Percentiles rank a stretch among this genome's conserved stretches.
These are phyloP conservation scores for Parnassius apollo DNA, from an alignment of 2,888 invertebrate genomes.

Conservation along the genomic window DNA sequence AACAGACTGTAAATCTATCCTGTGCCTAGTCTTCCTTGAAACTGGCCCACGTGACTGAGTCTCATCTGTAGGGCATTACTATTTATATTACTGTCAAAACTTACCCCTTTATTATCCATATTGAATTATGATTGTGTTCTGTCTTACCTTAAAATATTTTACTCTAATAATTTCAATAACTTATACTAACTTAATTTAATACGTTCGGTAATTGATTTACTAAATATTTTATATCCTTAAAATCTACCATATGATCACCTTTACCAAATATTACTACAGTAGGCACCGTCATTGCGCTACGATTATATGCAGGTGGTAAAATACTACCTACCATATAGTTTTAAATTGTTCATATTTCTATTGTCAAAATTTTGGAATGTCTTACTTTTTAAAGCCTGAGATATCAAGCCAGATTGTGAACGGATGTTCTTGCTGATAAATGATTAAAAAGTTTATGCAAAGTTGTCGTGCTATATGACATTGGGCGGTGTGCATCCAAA, in stretches of 20 bases:
- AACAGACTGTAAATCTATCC: too few relatives aligned
- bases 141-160: slow-evolving; percentile 41
- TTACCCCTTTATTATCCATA: too few relatives aligned
- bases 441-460: slow-evolving; percentile 47
- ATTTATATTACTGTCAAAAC: too few relatives aligned
- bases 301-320: slow-evolving; percentile 51
- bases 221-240: slow-evolving; percentile 78
- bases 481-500: slow-evolving; percentile 50
- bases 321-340: slow-evolving; percentile 48
- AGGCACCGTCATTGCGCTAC: slow-evolving; percentile 50
- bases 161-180: slow-evolving; percentile 78
- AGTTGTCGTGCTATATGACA: slow-evolving; percentile 50
- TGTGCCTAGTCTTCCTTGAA: too few relatives aligned
- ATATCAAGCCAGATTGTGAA: slow-evolving; percentile 55
- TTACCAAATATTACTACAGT: slow-evolving; percentile 53
- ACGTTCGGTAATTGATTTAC: slow-evolving; percentile 77
- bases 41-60: too few relatives aligned
- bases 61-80: too few relatives aligned
- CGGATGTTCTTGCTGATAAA: slow-evolving; percentile 57
- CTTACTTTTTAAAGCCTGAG: slow-evolving; percentile 47
- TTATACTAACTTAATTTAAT: too few relatives aligned
- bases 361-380: slow-evolving; percentile 58
- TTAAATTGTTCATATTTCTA: slow-evolving; percentile 47
- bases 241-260: slow-evolving; percentile 81
- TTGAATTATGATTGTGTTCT: too few relatives aligned